Conservation (phyloP, 2,888 invertebrate genomes). For the Andrena dorsata region DNA sequence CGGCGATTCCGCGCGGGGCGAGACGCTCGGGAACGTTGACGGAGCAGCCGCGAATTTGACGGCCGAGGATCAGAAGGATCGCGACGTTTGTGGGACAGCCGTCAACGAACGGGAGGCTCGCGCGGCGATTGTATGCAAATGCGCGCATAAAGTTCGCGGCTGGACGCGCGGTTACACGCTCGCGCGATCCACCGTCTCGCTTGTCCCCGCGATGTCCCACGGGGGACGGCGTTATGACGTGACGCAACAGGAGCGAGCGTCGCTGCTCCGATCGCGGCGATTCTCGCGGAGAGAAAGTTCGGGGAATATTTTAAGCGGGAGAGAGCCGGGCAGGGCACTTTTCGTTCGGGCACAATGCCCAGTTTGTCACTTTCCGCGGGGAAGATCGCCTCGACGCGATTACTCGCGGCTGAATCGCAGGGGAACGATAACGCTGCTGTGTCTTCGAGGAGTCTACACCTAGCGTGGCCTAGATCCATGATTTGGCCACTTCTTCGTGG, state of each 20-base stretch:
- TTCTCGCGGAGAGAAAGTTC: slow-evolving; percentile 24
- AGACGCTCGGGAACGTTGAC: neutral
- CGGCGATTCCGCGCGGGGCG: neutral
- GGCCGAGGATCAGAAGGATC: slow-evolving; percentile 31
- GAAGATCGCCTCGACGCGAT: slow-evolving; percentile 10
- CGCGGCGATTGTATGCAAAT: slow-evolving; percentile 64
- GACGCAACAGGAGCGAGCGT: slow-evolving; percentile 21
- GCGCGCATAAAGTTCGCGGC: slow-evolving; percentile 46
- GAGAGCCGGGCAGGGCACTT: neutral
- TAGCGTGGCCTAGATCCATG: slow-evolving; percentile 18
- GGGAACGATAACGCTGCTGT: slow-evolving; percentile 3
- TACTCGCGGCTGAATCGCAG: slow-evolving; percentile 4
- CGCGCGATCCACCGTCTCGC: slow-evolving; percentile 27
- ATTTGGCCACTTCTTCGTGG: neutral
- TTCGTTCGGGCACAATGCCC: slow-evolving; percentile 10
- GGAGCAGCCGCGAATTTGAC: slow-evolving; percentile 38
- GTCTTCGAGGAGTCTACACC: slow-evolving; percentile 10
- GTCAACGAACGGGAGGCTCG: slow-evolving; percentile 23
- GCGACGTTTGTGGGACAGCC: slow-evolving; percentile 40
- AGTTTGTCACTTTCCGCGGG: slow-evolving; percentile 19
- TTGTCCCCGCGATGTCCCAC: slow-evolving; percentile 33
- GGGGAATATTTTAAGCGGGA: slow-evolving; percentile 14
- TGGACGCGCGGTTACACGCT: slow-evolving; percentile 33
- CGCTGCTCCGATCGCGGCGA: neutral
- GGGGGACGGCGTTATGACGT: slow-evolving; percentile 26